Conservation (phyloP, 2,888 invertebrate genomes). For the Habrosyne pyritoides region DNA sequence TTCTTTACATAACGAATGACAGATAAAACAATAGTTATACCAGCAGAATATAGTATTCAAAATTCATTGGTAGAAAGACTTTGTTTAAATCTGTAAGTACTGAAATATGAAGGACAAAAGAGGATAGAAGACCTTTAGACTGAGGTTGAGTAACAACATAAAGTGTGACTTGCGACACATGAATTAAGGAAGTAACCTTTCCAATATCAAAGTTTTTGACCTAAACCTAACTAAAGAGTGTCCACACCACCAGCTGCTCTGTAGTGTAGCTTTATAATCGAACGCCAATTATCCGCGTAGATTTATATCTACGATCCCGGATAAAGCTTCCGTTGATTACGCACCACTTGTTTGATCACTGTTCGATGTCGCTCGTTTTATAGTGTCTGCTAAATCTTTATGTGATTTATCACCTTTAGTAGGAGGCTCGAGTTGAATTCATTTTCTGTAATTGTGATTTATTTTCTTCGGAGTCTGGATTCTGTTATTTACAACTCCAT, state of each 20-base stretch:
- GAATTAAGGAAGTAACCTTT: too few relatives aligned
- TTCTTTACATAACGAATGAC: too few relatives aligned
- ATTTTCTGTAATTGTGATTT: background rate
- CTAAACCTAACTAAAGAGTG: slow-evolving; percentile 13
- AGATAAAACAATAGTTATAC: too few relatives aligned
- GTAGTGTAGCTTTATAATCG: slow-evolving; percentile 22
- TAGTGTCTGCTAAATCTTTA: slow-evolving; percentile 1
- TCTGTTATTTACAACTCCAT: too few relatives aligned
- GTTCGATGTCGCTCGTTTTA: background rate
- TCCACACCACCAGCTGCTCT: slow-evolving; percentile 22
- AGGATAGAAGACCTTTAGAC: too few relatives aligned
- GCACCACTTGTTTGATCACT: slow-evolving; percentile 2
- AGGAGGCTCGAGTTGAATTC: background rate
- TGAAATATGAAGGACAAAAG: too few relatives aligned
- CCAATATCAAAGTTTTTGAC: background rate
- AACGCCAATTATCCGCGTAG: slow-evolving; percentile 37
- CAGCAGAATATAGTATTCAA: too few relatives aligned
- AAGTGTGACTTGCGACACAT: too few relatives aligned
- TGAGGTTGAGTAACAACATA: too few relatives aligned
- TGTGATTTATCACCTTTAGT: background rate
- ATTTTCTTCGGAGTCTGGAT: background rate
- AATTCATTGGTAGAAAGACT: too few relatives aligned
- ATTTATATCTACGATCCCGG: slow-evolving; percentile 35
- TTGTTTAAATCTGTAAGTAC: too few relatives aligned
- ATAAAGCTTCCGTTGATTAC: slow-evolving; percentile 28